Conservation (phyloP, 2,113 vertebrate species). For the Scomber japonicus region DNA sequence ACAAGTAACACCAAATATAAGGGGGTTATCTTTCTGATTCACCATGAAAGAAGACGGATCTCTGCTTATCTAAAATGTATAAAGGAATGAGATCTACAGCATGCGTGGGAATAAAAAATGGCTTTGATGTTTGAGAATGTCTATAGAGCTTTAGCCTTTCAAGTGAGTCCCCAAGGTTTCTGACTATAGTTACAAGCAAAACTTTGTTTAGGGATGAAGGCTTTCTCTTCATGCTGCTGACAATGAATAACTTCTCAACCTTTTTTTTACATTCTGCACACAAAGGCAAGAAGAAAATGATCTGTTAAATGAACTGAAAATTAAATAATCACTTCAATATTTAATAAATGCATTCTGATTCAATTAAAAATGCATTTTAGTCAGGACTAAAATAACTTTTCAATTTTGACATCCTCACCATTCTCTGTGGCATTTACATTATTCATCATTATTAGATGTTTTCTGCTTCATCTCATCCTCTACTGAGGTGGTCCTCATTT, state of each 20-base stretch:
- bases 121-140: constrained; percentile 73
- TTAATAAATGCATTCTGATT: constrained; percentile 34
- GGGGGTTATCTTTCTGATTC: constrained; percentile 62
- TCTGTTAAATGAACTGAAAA: constrained; percentile 4
- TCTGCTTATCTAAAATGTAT: constrained; percentile 76
- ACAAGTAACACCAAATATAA: constrained; percentile 42
- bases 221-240: constrained; percentile 45
- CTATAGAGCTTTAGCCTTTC: constrained; percentile 71
- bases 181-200: constrained; percentile 45
- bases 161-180: constrained; percentile 72
- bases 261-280: constrained; percentile 21
- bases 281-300: constrained; percentile 9
- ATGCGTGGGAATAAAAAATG: constrained; percentile 68
- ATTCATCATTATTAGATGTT: constrained; percentile 37
- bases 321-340: constrained; percentile 17
- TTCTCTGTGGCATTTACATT: constrained; percentile 24
- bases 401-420: constrained; percentile 1
- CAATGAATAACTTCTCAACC: constrained; percentile 33
- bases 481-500: not conserved
- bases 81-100: constrained; percentile 68
- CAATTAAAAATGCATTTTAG: constrained; percentile 42
- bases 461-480: constrained; percentile 11
- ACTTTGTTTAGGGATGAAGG: constrained; percentile 63
- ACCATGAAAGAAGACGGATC: constrained; percentile 62
- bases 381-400: constrained; percentile 19